Evolutionary conservation across 2,888 invertebrate species (phyloP), one percentile per base, ranked within the genome.

Genomic region (Callimorpha dominula): DNA sequence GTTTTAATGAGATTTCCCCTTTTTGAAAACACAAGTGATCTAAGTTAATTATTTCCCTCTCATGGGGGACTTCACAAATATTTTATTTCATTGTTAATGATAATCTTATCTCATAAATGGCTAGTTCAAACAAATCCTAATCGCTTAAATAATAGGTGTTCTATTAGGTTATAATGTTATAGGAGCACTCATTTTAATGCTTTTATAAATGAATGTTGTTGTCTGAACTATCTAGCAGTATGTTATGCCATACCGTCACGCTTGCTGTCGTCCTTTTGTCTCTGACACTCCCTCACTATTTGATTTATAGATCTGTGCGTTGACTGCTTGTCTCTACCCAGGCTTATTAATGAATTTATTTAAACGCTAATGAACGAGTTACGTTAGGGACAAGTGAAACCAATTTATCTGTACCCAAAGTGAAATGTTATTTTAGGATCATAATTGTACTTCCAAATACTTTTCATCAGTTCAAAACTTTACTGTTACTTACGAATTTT

Each of bases 301-400:
- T 95, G 95, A 95, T 95, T 95, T 95, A 95, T 95, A 94, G 94
- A 93, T 92, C 91, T 90, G 87, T 91, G 86, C 94, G 94, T 91
- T 92, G 94, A 94, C 92, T 92, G 90, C 90, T 91, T 93, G 94
- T 95, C 94, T 93, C 92, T 87, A 81, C 83, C 85, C 74, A 82
- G 81, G 89, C 92, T 94, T 94, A 95, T 95, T 95, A 95, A 95
- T 95, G 95, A 95, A 94, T 95, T 95, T 94, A 95, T 95, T 95
- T 94, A 93, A 95, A 94, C 93, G 91, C 92, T 95, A 95, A 95
- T 95, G 95, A 95, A 95, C 94, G 93, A 95, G 90, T 92, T 91
- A 88, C 94, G 92, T 93, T 94, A 86, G 85, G 87, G 91, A 94
- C 95, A 95, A 95, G 95, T 95, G 91, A 91, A 93, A 91, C 91